These are phyloP conservation scores for Eurystomus gularis DNA, from an alignment of 2,113 vertebrate species.

Conservation along the genomic window DNA sequence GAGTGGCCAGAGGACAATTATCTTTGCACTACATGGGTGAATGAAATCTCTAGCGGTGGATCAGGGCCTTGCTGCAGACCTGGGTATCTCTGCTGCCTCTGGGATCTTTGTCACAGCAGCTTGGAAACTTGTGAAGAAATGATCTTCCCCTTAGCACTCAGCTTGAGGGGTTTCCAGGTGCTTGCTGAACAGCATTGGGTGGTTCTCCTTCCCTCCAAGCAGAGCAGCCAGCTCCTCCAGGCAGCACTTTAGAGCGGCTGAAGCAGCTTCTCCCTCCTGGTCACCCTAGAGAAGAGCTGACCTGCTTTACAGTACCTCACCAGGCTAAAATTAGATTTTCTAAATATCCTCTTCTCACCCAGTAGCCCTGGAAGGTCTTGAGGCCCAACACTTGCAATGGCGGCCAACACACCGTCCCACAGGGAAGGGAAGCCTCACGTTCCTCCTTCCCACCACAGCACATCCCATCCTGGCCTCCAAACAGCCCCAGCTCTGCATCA, in stretches of 20 bases:
- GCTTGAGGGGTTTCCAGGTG: not conserved
- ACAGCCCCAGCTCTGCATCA: not conserved
- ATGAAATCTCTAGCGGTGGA: not conserved
- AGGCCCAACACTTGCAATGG: accelerated
- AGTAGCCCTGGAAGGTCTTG: not conserved
- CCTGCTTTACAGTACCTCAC: not conserved
- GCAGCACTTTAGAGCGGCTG: not conserved
- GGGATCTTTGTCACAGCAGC: not conserved
- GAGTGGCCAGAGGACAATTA: not conserved
- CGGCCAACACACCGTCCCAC: not conserved
- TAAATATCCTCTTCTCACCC: not conserved
- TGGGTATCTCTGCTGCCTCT: not conserved
- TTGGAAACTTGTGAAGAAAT: not conserved
- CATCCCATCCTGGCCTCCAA: not conserved
- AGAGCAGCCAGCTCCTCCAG: not conserved
- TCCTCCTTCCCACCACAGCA: accelerated
- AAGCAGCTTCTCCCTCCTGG: not conserved
- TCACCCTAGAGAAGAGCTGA: not conserved
- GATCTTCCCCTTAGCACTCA: not conserved
- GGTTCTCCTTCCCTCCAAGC: accelerated
- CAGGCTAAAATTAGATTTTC: not conserved
- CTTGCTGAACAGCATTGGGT: not conserved
- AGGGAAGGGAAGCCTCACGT: not conserved
- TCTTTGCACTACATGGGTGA: not conserved
- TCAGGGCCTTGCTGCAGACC: accelerated